These are phyloP conservation scores for Phalacrocorax pelagicus DNA, from an alignment of 2,113 vertebrate species.

Conservation along the genomic window DNA sequence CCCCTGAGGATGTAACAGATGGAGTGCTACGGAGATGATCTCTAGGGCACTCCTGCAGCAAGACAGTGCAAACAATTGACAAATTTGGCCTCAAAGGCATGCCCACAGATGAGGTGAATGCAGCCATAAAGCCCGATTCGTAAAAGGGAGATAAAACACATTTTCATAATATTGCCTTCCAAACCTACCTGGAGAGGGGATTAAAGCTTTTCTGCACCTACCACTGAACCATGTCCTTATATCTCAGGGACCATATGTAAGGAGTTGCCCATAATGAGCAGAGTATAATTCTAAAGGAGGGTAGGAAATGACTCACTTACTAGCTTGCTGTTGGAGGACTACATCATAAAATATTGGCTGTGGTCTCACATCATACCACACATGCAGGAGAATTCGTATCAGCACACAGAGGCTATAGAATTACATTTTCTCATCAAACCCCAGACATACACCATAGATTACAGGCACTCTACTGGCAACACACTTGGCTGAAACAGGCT, in stretches of 20 bases:
- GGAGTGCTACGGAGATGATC: not conserved
- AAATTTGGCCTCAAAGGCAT: not conserved
- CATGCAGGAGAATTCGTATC: slow-evolving; percentile 10
- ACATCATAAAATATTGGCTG: not conserved
- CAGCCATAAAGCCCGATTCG: not conserved
- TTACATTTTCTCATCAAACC: slow-evolving; percentile 5
- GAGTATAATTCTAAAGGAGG: not conserved
- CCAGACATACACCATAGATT: not conserved
- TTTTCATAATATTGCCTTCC: not conserved
- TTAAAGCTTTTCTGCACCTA: not conserved
- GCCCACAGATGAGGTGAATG: not conserved
- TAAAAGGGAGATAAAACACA: not conserved
- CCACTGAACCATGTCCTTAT: not conserved
- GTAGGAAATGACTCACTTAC: slow-evolving; percentile 37
- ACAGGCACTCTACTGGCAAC: not conserved
- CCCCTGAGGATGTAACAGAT: slow-evolving; percentile 24
- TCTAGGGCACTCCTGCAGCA: not conserved
- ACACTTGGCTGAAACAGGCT: not conserved
- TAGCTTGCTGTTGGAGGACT: not conserved
- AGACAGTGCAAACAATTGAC: not conserved
- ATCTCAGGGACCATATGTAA: not conserved
- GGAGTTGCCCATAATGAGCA: not conserved
- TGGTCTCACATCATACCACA: not conserved
- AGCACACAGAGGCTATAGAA: slow-evolving; percentile 18
- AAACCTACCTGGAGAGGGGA: not conserved